Base-by-base conservation (phyloP, 1,140 invertebrate species). In the Pristionchus pacificus region DNA sequence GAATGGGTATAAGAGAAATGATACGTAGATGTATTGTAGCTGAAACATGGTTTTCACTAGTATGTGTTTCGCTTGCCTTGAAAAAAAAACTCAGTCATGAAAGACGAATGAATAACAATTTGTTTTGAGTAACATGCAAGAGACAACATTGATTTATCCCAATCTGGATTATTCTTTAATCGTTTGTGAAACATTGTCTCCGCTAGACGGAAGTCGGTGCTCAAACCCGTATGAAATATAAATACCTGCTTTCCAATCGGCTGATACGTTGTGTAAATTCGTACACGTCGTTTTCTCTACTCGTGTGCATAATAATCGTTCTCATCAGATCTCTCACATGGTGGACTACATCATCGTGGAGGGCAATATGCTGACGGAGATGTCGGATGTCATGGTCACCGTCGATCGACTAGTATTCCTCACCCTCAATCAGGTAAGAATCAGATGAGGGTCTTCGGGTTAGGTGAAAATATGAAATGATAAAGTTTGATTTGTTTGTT, bases 321-420 rank as follows among this genome's bases (percentile, higher is more conserved):
- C 60, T 49, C n/a, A 61, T 27, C 2, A 74, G 27, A 62, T 32
- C 28, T 59, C 65, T 32, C 58, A 28, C 31, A 10, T 13, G 2
- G 57, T 3, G 49, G 68, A 76, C 60, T 60, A 64, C 61, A 74
- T 77, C 15, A 69, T 77, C 10, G 33, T 77, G 28, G 76, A 77
- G 38, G 76, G 76, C 15, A 77, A 77, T 60, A 77, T 77, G 75
- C 38, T 77, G 6, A 69, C 74, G 2, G 76, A 77, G 60, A 60
- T 77, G 33, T 29, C 66, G 3, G 70, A 74, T 33, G 30, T 77
- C 6, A 30, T 73, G 24, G 61, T 59, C 1, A 15, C 64, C 2
- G 64, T 74, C 64, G 58, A 69, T 58, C 60, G 58, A 24, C 49
- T 77, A 27, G 38, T 77, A 2, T 78, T 77, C 58, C 28, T 77